Percentiles rank a stretch among this genome's conserved stretches.
Conservation (phyloP, 2,888 invertebrate species). For the Blastobasis lacticolella region DNA sequence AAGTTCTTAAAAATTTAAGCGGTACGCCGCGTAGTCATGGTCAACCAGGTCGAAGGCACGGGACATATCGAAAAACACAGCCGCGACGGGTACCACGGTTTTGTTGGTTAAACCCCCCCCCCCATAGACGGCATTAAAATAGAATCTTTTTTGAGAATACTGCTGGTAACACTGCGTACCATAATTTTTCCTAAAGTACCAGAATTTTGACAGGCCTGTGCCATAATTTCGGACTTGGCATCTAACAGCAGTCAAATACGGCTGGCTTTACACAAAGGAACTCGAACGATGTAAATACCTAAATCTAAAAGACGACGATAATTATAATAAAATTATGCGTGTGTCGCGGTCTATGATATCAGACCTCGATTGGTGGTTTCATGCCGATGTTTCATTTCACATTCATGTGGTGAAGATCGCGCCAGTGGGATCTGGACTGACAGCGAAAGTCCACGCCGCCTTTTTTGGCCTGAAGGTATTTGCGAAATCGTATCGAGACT, state of each 20-base stretch:
- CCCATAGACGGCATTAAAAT: too few relatives aligned
- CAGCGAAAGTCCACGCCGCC: neutral
- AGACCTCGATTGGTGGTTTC: neutral
- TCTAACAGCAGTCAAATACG: slow-evolving; percentile 1
- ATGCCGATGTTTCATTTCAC: neutral
- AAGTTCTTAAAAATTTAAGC: too few relatives aligned
- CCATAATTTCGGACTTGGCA: too few relatives aligned
- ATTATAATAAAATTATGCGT: neutral
- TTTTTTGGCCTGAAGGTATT: neutral
- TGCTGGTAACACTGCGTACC: too few relatives aligned
- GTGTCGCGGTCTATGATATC: neutral
- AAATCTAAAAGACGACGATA: neutral
- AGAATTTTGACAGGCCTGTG: too few relatives aligned
- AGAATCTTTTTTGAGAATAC: too few relatives aligned
- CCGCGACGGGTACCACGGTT: too few relatives aligned
- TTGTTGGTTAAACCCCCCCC: too few relatives aligned
- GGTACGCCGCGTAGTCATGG: too few relatives aligned
- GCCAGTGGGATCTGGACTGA: slow-evolving; percentile 4
- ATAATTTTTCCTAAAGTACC: too few relatives aligned
- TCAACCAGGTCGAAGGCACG: too few relatives aligned
- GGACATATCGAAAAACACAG: too few relatives aligned
- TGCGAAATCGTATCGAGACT: neutral
- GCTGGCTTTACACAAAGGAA: slow-evolving; percentile 5
- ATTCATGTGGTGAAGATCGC: neutral
- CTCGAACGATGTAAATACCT: slow-evolving; percentile 1